Percentiles rank a stretch among this genome's conserved stretches.
Conservation (phyloP, 2,113 vertebrate species). For the Nyctibius bracteatus region DNA sequence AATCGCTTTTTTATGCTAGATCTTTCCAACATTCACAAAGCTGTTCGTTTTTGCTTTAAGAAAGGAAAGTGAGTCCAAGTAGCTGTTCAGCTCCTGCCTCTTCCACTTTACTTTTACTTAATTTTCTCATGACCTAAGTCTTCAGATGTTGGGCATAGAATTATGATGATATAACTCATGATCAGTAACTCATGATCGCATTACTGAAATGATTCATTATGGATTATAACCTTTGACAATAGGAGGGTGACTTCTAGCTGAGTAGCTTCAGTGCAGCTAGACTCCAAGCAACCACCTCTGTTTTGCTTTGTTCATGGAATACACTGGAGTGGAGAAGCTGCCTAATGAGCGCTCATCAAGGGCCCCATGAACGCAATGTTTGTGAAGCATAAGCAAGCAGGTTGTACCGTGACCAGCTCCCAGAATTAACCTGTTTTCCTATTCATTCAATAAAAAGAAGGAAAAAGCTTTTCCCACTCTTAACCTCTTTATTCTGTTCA, state of each 20-base stretch:
- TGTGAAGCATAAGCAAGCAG: neutral
- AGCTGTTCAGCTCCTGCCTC: neutral
- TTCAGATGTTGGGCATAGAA: neutral
- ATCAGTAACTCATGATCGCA: neutral
- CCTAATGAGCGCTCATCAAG: neutral
- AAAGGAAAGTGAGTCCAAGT: neutral
- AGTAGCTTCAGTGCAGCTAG: neutral
- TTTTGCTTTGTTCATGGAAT: neutral
- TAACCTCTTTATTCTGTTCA: neutral
- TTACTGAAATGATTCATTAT: neutral
- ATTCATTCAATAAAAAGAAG: neutral
- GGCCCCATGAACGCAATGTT: neutral
- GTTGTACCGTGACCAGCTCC: neutral
- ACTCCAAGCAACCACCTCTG: neutral
- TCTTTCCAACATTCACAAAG: neutral
- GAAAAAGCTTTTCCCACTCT: neutral
- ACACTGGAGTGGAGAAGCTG: neutral
- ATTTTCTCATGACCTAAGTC: neutral
- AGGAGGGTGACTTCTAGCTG: neutral
- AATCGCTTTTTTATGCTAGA: neutral
- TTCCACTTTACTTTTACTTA: neutral
- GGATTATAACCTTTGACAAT: neutral
- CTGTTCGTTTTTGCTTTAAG: neutral
- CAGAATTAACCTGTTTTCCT: neutral
- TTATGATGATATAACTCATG: neutral